Base-by-base conservation (phyloP, 2,797 vertebrate species). In the Echiichthys vipera region DNA sequence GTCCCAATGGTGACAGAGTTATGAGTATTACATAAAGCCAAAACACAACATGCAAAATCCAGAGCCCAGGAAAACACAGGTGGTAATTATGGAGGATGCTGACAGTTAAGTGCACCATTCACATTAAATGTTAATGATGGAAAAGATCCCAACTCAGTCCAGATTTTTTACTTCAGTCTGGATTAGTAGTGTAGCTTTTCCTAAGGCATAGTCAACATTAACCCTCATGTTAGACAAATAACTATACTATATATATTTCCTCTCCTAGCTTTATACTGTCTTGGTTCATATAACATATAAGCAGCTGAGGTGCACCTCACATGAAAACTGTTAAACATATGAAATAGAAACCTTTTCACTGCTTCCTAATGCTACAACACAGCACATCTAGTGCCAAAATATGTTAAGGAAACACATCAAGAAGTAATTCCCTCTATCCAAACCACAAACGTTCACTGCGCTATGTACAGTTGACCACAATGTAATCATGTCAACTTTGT, bases 401-500 rank as follows among this genome's bases (percentile, higher is more conserved):
- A 2, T 20, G 20, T 56, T 27, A 12, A 46, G n/a, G 71, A 67
- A 55, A 49, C 50, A 51, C 18, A 5, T 50, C 11, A 40, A 65
- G 15, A 42, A 50, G 29, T 34, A 5, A 24, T 55, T 69, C 58
- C 11, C 47, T 7, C 29, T 24, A 47, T 71, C 78, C 66, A 77
- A 56, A 78, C 68, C 58, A 30, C 40, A 76, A 51, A 55, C 29
- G 39, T 54, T 46, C 50, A 36, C 43, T 22, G 36, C 66, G 61
- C 15, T 40, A 30, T 2, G 15, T 39, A 43, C 55, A 68, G 45
- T 2, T 74, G 74, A 74, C 40, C 74, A 63, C 9, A 11, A 46
- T 54, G 56, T 64, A 43, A 65, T 73, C 25, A 68, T 47, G n/a
- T 79, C 63, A 63, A 54, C 24, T 29, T 61, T 25, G 24, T 62